Evolutionary conservation across 1,140 invertebrate genomes (phyloP).

Genomic region (Micrasema minimum): DNA sequence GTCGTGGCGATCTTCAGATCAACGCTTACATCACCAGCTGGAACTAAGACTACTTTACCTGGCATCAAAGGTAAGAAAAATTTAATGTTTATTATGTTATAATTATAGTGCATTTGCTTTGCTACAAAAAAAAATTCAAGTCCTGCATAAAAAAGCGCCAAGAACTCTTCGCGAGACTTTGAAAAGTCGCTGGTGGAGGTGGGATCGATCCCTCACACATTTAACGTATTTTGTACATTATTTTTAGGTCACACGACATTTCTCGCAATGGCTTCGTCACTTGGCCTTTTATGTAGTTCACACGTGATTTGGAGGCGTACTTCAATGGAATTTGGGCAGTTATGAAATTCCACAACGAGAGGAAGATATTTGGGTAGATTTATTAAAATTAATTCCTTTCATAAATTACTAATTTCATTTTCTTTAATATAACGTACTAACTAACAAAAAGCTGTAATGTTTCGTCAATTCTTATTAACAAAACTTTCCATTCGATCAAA

Average conservation of each 20-base stretch:
- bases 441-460: slow-evolving; percentile 20
- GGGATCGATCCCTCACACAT: too few relatives aligned
- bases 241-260: slow-evolving; percentile 83
- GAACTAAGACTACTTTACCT: slow-evolving; percentile 88
- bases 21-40: slow-evolving; percentile 88
- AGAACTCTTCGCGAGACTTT: too few relatives aligned
- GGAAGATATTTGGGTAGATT: slow-evolving; percentile 81
- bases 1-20: slow-evolving; percentile 91
- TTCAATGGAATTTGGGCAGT: slow-evolving; percentile 90
- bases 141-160: too few relatives aligned
- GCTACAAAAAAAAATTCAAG: too few relatives aligned
- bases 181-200: too few relatives aligned
- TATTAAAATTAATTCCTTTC: too few relatives aligned
- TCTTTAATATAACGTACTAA: neutral
- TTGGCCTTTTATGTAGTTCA: slow-evolving; percentile 97
- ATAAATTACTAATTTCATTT: too few relatives aligned
- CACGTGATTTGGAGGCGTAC: slow-evolving; percentile 95
- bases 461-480: neutral
- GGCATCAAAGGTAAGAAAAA: slow-evolving; percentile 72
- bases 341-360: slow-evolving; percentile 95
- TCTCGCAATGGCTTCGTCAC: slow-evolving; percentile 87
- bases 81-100: too few relatives aligned
- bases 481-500: slow-evolving; percentile 6
- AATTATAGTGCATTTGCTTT: too few relatives aligned
- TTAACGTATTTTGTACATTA: too few relatives aligned